Evolutionary conservation across 2,888 invertebrate genomes (phyloP), one percentile per base, ranked within the genome.

Genomic region (Dilophus febrilis): DNA sequence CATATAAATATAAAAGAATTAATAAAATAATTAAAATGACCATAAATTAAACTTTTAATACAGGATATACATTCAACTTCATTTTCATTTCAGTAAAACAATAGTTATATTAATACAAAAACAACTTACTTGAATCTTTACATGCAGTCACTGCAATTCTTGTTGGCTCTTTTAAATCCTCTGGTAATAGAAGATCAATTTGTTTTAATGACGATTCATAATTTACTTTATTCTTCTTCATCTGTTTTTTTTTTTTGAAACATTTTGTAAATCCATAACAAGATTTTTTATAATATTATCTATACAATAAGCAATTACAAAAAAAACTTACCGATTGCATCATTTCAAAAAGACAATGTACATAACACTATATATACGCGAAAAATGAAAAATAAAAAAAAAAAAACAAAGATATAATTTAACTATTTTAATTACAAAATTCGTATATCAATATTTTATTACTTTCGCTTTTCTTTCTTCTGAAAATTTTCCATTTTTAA

Each of bases 151-250:
- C 34, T 8, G 59, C 61, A 12, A 40, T 40, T 35, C 46, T 47
- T 40, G 56, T 57, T 4, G 53, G 49, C 0, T 50, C 47, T 46
- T 59, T 61, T 32, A 52, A 53, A 19, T 43, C 35, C 17, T 61
- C 61, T 17, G 61, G 61, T 49, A 62, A 39, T 13, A 61, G 42
- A 1, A 60, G 32, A 2, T 61, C 61, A 14, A 62, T 51, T 46
- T 61, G 63, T 43, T 61, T 62, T 6, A 56, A 44, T 2, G 58
- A 49, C 3, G 53, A 44, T 10, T 37, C 36, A 14, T 37, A 37
- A 3, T 37, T 12, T 13, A 32, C 7, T 12, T 13, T 13, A 14
- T 14, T 14, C 6, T 12, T 8, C n/a, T n/a, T n/a, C n/a, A n/a
- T n/a, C n/a, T n/a, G n/a, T n/a, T n/a, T n/a, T 12, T 32, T n/a